Evolutionary conservation across 2,113 vertebrate genomes (phyloP).

Genomic region (Pelodiscus sinensis): DNA sequence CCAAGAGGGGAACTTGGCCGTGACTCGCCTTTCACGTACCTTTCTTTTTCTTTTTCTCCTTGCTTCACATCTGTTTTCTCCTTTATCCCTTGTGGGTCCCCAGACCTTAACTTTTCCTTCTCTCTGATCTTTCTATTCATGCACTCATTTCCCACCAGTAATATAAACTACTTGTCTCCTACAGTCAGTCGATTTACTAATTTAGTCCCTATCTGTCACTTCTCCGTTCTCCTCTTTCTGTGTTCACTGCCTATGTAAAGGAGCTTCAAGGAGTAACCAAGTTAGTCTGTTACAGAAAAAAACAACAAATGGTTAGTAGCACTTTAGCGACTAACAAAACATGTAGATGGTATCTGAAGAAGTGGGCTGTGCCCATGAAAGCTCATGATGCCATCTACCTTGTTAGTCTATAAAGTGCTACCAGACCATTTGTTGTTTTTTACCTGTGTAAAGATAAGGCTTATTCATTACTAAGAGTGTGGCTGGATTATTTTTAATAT

Average conservation of each 20-base stretch:
- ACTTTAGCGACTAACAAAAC: no score
- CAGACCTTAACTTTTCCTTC: background rate
- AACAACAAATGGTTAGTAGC: no score
- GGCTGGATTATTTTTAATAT: background rate
- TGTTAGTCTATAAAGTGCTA: no score
- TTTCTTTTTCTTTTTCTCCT: background rate
- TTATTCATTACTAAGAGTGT: background rate
- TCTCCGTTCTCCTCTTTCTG: background rate
- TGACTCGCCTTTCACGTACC: background rate
- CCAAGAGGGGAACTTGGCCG: no score
- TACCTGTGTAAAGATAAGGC: no score
- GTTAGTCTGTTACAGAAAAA: no score
- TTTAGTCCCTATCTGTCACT: constrained; percentile 20
- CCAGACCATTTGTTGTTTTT: no score
- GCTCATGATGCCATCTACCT: no score
- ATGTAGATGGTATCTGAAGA: no score
- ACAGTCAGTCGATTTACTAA: background rate
- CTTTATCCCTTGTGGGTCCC: background rate
- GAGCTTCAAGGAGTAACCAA: no score
- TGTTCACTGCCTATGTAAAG: background rate
- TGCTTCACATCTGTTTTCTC: background rate
- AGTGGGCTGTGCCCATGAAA: no score
- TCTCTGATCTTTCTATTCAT: background rate
- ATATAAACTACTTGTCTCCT: background rate
- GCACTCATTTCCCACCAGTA: background rate